Base-by-base conservation (phyloP, 2,888 invertebrate genomes). In the Halocaridina rubra region DNA sequence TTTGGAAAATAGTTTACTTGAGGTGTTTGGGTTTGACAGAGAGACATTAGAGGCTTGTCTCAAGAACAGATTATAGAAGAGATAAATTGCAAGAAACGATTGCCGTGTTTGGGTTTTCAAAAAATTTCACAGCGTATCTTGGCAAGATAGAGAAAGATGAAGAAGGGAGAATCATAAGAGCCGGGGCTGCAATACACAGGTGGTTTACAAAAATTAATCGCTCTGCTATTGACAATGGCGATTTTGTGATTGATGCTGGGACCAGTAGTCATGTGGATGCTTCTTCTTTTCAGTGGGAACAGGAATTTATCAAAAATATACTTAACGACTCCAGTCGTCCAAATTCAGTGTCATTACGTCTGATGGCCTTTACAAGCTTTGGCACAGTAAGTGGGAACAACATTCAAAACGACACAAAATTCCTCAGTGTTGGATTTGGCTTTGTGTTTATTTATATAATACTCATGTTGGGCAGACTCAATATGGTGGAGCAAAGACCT, bases 401-500 rank as follows among this genome's bases (percentile, higher is more conserved):
- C 10, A 94, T 95, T 92, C 94, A 95, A 90, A 93, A 94, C 90
- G 96, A 96, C 90, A 91, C 95, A 82, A 93, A 93, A 89, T 94
- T 94, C 91, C 90, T 96, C 19, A 91, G 93, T 57, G 90, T 94
- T 85, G 96, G 96, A 69, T 93, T 94, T 88, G 88, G 93, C 53
- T 90, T 96, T 71, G 95, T 96, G 94, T 94, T 95, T 89, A 89
- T 95, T 53, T 96, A 95, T 90, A 94, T 96, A 61, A 92, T 94
- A 88, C 91, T 94, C 88, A 94, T 94, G 87, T 91, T 96, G 81
- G 95, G 96, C 5, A 93, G 94, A 90, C 94, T 92, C 90, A 95
- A 95, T 90, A 94, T 94, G 92, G 91, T 95, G 27, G 95, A 96
- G 91, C 93, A 94, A 87, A 93, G 94, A 90, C 91, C 95, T 86